These are phyloP conservation scores for Exocentrus adspersus DNA, from an alignment of 2,888 invertebrate genomes.

Conservation along the genomic window DNA sequence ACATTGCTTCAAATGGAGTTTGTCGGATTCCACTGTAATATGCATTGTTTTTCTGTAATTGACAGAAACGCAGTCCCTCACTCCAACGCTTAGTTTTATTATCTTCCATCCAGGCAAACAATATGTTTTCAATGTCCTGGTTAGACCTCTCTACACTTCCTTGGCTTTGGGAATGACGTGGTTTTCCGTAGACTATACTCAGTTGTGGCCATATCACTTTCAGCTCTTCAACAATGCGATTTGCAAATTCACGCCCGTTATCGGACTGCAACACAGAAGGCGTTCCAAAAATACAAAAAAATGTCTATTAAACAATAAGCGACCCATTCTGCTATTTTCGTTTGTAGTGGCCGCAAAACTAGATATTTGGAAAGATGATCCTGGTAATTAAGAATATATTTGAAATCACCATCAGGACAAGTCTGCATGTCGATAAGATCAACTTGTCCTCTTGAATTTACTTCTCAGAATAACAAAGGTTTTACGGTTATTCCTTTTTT, in stretches of 20 bases:
- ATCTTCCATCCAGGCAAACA: neutral
- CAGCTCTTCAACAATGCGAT: neutral
- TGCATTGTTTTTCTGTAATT: neutral
- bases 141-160: neutral
- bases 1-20: neutral
- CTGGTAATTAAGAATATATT: neutral
- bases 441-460: neutral
- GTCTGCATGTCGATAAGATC: neutral
- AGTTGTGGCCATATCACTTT: neutral
- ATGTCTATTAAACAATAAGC: constrained; percentile 45
- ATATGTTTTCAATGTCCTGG: constrained; percentile 2
- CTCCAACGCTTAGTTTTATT: neutral
- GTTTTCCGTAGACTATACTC: neutral
- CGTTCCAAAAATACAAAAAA: neutral
- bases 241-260: constrained; percentile 4
- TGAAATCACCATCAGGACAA: neutral
- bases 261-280: constrained; percentile 3
- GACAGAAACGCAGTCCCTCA: neutral
- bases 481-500: neutral
- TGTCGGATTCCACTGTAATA: neutral
- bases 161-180: constrained; percentile 17
- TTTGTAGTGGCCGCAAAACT: constrained; percentile 48
- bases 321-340: constrained; percentile 51
- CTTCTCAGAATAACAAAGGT: neutral
- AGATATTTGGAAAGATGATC: constrained; percentile 49